Evolutionary conservation across 2,888 invertebrate species (phyloP), one percentile per base, ranked within the genome.

Genomic region (Oscheius onirici): DNA sequence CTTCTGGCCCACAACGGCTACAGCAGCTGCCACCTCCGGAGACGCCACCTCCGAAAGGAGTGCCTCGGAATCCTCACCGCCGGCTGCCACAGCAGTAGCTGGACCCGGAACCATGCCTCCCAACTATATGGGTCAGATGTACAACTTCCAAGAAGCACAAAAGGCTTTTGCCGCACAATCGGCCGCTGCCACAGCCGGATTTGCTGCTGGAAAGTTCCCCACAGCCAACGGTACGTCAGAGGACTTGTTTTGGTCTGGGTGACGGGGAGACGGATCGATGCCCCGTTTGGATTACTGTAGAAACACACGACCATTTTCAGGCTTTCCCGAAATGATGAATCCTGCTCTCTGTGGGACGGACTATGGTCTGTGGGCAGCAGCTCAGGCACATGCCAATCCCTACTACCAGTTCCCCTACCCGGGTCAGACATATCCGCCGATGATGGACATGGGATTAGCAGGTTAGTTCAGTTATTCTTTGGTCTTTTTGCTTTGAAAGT

Each of bases 321-420:
- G 76, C 8, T 78, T 78, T n/a, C n/a, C n/a, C 69, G 76, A 75
- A 11, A 78, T 78, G 78, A 78, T 78, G 78, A 75, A 73, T 40
- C 70, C 72, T 6, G 44, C 57, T 11, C 74, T 76, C 69, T 60
- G 60, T 46, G 71, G 67, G 20, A 71, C 75, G 22, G 78, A 78
- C 11, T 73, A 76, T 60, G 76, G 76, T 3, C 63, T 41, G 17
- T 70, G 70, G 70, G 63, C 40, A 34, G 63, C 70, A 15, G 34
- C 28, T 28, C 22, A 49, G n/a, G n/a, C 17, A 1, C n/a, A 54
- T 5, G 13, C 41, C 11, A 24, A 65, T 52, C 69, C 69, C 3
- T 69, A 51, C 41, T 15, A 43, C 17, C 52, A 41, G 24, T 44
- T 34, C 54, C 70, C 61, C 8, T 70, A 63, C 34, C 52, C 52